Evolutionary conservation across 2,113 vertebrate species (phyloP).

Genomic region (Rhagologus leucostigma): DNA sequence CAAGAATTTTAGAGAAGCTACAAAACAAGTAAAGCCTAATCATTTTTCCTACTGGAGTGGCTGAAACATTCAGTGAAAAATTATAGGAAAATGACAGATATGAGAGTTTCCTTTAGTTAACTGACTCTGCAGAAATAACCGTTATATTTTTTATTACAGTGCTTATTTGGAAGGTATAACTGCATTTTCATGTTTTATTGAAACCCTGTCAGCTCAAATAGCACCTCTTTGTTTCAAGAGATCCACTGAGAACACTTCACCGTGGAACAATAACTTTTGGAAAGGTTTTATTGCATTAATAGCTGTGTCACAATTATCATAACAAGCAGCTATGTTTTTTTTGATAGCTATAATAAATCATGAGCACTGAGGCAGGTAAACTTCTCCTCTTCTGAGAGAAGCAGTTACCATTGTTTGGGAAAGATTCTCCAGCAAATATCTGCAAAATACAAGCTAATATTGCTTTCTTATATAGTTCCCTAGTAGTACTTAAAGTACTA

Average conservation of each 20-base stretch:
- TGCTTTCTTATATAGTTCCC: neutral
- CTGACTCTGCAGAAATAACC: neutral
- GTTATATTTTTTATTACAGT: neutral
- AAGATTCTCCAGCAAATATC: neutral
- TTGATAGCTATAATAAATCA: conserved; percentile 15
- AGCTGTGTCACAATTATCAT: conserved; percentile 25
- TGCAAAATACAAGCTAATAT: neutral
- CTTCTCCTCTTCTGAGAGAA: neutral
- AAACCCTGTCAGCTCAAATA: neutral
- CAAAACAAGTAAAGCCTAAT: neutral
- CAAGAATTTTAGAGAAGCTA: neutral
- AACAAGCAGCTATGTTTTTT: conserved; percentile 6
- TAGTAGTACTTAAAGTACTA: neutral
- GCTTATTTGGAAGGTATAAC: neutral
- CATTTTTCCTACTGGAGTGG: neutral
- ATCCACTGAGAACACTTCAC: conserved; percentile 32
- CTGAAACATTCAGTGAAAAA: neutral
- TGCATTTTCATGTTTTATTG: conserved; percentile 2
- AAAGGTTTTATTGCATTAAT: conserved; percentile 26
- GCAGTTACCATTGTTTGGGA: neutral
- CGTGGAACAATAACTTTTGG: conserved; percentile 10
- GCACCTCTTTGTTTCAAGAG: conserved; percentile 19
- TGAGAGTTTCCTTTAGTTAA: neutral
- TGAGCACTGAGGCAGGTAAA: neutral
- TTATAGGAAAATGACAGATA: neutral